These are phyloP conservation scores for Conus canariensis DNA, from an alignment of 2,888 invertebrate genomes.

Conservation along the genomic window DNA sequence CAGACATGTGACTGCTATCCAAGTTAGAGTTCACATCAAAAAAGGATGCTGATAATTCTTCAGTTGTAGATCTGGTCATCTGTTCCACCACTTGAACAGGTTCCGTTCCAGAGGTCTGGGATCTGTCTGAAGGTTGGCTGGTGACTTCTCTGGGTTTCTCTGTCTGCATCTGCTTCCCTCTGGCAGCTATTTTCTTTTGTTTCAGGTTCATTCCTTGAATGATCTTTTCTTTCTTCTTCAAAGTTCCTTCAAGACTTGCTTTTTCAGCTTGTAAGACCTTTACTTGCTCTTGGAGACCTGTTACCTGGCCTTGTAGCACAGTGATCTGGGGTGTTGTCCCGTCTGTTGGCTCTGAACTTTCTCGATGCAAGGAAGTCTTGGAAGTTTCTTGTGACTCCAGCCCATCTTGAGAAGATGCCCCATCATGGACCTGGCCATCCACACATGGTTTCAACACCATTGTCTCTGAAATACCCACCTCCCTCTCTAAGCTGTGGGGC, in stretches of 20 bases:
- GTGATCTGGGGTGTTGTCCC: slow-evolving; percentile 9
- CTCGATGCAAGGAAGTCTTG: background rate
- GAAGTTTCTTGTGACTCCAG: background rate
- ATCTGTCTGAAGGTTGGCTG: background rate
- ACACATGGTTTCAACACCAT: slow-evolving; percentile 33
- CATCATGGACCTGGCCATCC: slow-evolving; percentile 36
- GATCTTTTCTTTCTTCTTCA: slow-evolving; percentile 53
- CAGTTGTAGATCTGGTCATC: slow-evolving; percentile 3
- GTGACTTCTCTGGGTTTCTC: slow-evolving; percentile 31
- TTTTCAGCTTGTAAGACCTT: slow-evolving; percentile 25
- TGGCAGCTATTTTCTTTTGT: slow-evolving; percentile 43
- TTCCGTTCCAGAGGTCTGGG: background rate
- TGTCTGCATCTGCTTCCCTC: slow-evolving; percentile 24
- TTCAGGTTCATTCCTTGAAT: slow-evolving; percentile 51
- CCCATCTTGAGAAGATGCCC: background rate
- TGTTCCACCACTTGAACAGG: slow-evolving; percentile 6
- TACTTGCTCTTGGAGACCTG: background rate
- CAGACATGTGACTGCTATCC: background rate
- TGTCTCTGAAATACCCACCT: slow-evolving; percentile 7
- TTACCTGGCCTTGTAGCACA: slow-evolving; percentile 15
- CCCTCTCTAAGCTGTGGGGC: background rate
- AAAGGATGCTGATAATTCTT: slow-evolving; percentile 6
- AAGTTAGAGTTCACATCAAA: slow-evolving; percentile 14
- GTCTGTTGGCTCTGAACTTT: background rate
- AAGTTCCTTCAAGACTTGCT: slow-evolving; percentile 22